Percentiles rank a stretch among this genome's conserved stretches.
These are phyloP conservation scores for Oreochromis niloticus DNA, from an alignment of 2,113 vertebrate genomes.

Conservation along the genomic window DNA sequence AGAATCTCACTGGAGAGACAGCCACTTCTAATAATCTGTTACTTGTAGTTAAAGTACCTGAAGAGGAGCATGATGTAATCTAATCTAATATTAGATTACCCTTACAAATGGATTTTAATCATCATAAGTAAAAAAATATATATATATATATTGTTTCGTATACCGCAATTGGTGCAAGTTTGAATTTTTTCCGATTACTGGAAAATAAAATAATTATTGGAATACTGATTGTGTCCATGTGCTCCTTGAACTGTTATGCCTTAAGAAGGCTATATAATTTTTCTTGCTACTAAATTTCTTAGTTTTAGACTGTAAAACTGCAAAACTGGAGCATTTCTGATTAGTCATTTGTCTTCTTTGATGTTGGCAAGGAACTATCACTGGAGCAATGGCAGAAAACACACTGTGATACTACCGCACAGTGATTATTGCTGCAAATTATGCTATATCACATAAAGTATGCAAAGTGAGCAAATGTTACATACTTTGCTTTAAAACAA, in stretches of 20 bases:
- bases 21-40: background rate
- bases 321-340: background rate
- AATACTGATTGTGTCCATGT: background rate
- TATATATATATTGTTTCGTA: background rate
- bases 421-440: background rate
- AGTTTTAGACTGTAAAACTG: background rate
- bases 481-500: background rate
- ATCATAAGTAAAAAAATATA: background rate
- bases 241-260: background rate
- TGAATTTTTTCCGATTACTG: background rate
- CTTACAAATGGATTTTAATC: background rate
- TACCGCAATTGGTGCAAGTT: background rate
- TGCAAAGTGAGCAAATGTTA: background rate
- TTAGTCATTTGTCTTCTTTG: background rate
- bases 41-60: background rate
- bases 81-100: background rate
- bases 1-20: background rate
- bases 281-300: background rate
- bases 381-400: background rate
- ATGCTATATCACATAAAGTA: background rate
- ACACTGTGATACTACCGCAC: background rate
- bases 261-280: background rate
- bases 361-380: background rate
- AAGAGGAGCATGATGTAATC: background rate
- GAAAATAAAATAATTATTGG: background rate